Evolutionary conservation across 64 coral and sea anemone species (phyloP), one percentile per base, ranked within the genome.

Genomic region (Acropora yongei): DNA sequence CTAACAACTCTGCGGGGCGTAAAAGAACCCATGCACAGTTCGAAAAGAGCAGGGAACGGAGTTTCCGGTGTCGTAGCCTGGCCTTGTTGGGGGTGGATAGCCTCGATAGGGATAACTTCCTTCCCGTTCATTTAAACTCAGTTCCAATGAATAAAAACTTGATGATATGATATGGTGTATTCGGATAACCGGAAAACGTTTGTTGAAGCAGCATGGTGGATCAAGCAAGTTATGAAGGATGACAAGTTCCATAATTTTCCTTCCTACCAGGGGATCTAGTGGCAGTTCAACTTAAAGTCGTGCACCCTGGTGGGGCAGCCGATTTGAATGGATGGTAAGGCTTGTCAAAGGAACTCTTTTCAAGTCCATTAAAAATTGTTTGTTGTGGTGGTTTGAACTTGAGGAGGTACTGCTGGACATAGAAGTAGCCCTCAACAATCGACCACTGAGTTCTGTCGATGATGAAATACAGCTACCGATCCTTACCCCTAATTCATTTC

Each of bases 141-240:
- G 30, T 30, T 30, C 30, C 30, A 30, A 30, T 30, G 30, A 30
- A 30, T 30, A 30, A 30, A 30, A 30, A 30, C 30, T 30, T 30
- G 30, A 30, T 30, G 30, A 30, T 30, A 30, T 30, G 30, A 30
- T 30, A 30, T 30, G 30, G 30, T 30, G 30, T 30, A 30, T 30
- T 30, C 30, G 30, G 30, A 30, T 30, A 30, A 30, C 30, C 30
- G 51, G 51, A 55, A 55, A 55, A 4, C 51, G 4, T 78, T 89
- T 51, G 87, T 80, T 13, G 87, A 11, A 19, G 75, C 74, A 3
- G 72, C 73, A 3, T 78, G 78, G 1, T 57, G 0, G 43, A 41
- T 89, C 44, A 78, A 89, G 75, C 51, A n/a, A 4, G 47, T 75
- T n/a, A 60, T 63, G 57, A 16, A 61, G 8, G 87, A 89, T 43